Base-by-base conservation (phyloP, 1,140 invertebrate species). In the Drosophila nasuta region DNA sequence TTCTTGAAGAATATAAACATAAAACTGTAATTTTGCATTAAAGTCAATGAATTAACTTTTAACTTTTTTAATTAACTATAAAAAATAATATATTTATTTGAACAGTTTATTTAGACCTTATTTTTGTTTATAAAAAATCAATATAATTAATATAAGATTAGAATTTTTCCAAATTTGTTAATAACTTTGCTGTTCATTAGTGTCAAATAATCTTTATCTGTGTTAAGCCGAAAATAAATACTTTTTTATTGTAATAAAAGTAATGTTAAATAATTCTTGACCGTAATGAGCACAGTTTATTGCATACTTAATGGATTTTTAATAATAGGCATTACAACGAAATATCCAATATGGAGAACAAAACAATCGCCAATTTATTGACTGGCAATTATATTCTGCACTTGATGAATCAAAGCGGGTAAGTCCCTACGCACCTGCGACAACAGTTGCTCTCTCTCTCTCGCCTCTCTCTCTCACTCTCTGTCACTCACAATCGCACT, bases 381-480 rank as follows among this genome's bases (percentile, higher is more conserved):
- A 1, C 6, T 30, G 2, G 1, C 41, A 5, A 30, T 54, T 48
- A 17, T 13, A 28, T 49, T 20, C 6, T 38, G 33, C 56, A 69
- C 25, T 59, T 54, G 54, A 65, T 81, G 74, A 81, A 45, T 81
- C 79, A 77, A 25, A 41, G 30, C 48, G 43, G 43, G 20, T 45
- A 51, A 71, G 33, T 45, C 60, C 64, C 59, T 56, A 33, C 62
- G 65, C 81, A 85, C 74, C 77, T 85, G 81, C 60, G 77, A 8
- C 25, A 45, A 62, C 33, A 60, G 43, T 41, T 51, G 7, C 30
- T 4, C 10, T 4, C 10, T 4, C 10, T 52, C 20, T 45, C 17
- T 45, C 20, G 20, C 20, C 15, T 11, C 33, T 30, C 13, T 43
- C 63, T 43, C 7, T 3, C 8, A 1, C 46, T 45, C 46, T 46